Base-by-base conservation (phyloP, 35 echinoderm and acorn worm genomes). In the Ophioderma brevispina region DNA sequence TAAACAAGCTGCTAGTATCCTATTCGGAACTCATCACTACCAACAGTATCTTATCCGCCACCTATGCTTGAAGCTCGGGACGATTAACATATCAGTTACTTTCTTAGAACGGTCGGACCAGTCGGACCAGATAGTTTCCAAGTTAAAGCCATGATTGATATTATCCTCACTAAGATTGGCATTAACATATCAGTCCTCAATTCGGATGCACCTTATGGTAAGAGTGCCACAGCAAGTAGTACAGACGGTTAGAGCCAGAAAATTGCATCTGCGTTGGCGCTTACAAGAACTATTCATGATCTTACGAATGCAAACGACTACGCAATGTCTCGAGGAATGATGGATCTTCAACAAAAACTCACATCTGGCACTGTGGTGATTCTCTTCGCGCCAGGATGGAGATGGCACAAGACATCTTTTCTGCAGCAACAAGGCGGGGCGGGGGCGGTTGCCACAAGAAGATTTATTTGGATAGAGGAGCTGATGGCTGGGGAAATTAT, bases 161-260 rank as follows among this genome's bases (percentile, higher is more conserved):
- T 98, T 23, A 43, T 98, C 1, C 77, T 81, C 25, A 28, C 39
- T 39, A 94, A 94, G 76, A 92, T 90, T 10, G 94, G 96, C 92
- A 89, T 81, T 56, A 94, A 94, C 43, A 89, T 98, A 2, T 94
- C 92, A 1, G 92, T 94, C 40, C 88, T 98, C 39, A 94, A 98
- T 82, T 98, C 96, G 21, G 96, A 98, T 64, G 96, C 94, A 43
- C 90, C 90, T 0, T 98, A 98, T 37, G 96, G 96, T 13, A 92
- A 98, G 55, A 94, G 93, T 82, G 96, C 92, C 0, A n/a, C 87
- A 94, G 78, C 78, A 88, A 30, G 90, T n/a, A 89, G 78, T 98
- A 94, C 78, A 76, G 85, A 21, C 39, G 36, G 28, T 31, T 39
- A 4, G 92, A 89, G 13, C 37, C 75, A n/a, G 32, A 79, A 13